Conservation (phyloP, 2,113 vertebrate species). For the Chitala chitala region DNA sequence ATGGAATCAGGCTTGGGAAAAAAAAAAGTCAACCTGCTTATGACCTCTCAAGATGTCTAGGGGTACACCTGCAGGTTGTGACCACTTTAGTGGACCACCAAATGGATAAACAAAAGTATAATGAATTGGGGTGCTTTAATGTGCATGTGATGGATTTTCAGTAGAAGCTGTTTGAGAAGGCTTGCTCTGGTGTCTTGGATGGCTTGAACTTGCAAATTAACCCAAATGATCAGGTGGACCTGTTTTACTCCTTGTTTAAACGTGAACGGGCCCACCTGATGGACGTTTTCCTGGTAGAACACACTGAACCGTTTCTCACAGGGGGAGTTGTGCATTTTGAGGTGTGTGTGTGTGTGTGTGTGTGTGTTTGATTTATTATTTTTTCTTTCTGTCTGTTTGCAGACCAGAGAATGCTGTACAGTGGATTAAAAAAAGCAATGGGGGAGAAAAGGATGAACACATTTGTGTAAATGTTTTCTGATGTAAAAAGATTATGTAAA, state of each 20-base stretch:
- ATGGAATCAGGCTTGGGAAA: no score
- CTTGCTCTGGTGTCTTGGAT: no score
- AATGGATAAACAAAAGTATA: no score
- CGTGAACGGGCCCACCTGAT: neutral
- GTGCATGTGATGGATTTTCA: no score
- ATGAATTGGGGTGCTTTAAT: no score
- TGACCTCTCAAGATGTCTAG: no score
- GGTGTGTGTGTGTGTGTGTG: slow-evolving; percentile 57
- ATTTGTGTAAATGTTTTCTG: slow-evolving; percentile 66
- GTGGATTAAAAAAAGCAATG: slow-evolving; percentile 11
- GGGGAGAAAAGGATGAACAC: slow-evolving; percentile 34
- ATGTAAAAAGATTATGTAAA: slow-evolving; percentile 69
- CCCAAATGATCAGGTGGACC: neutral
- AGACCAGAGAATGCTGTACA: slow-evolving; percentile 85
- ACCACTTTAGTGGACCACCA: no score
- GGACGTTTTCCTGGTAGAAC: slow-evolving; percentile 59
- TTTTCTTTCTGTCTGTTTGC: slow-evolving; percentile 88
- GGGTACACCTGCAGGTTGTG: no score
- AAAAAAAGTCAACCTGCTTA: no score
- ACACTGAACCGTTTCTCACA: slow-evolving; percentile 67
- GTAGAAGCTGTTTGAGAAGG: no score
- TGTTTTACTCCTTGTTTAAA: neutral
- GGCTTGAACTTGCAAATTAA: neutral
- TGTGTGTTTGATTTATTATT: slow-evolving; percentile 55
- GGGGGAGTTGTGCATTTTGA: slow-evolving; percentile 75